Percentiles rank a stretch among this genome's conserved stretches.
Conservation (phyloP, 2,113 vertebrate genomes). For the Geothlypis trichas region DNA sequence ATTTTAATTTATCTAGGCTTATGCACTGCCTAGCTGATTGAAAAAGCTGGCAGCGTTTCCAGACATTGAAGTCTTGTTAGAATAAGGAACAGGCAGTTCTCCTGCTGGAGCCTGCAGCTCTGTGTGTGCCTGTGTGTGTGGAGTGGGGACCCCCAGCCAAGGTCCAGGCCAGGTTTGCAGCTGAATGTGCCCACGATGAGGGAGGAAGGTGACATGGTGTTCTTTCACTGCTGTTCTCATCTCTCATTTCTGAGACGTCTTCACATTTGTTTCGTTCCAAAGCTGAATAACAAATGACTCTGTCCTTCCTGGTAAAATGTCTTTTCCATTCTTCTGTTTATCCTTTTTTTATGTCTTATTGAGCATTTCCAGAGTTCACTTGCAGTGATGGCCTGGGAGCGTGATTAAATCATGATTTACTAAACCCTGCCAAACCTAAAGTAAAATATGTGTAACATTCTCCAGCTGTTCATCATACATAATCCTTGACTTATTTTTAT, state of each 20-base stretch:
- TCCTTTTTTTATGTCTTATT: slow-evolving; percentile 12
- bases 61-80: not conserved
- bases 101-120: not conserved
- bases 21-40: not conserved
- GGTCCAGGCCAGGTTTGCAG: not conserved
- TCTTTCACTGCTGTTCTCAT: not conserved
- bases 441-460: slow-evolving; percentile 69
- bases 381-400: slow-evolving; percentile 36
- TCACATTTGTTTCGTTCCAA: slow-evolving; percentile 7
- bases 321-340: slow-evolving; percentile 59
- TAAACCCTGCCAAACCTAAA: slow-evolving; percentile 65
- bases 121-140: not conserved
- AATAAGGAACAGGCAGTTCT: not conserved
- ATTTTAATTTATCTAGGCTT: slow-evolving; percentile 25
- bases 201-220: not conserved
- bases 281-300: slow-evolving; percentile 31
- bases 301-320: slow-evolving; percentile 52
- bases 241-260: not conserved
- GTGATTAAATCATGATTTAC: slow-evolving; percentile 67
- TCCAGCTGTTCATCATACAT: slow-evolving; percentile 68
- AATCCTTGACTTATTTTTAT: slow-evolving; percentile 28
- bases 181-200: not conserved
- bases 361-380: slow-evolving; percentile 67
- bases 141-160: not conserved
- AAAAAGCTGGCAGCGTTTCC: not conserved